phyloP scores from a whole-genome alignment of 2,797 vertebrate species.

The Lophotriccus pileatus region DNA sequence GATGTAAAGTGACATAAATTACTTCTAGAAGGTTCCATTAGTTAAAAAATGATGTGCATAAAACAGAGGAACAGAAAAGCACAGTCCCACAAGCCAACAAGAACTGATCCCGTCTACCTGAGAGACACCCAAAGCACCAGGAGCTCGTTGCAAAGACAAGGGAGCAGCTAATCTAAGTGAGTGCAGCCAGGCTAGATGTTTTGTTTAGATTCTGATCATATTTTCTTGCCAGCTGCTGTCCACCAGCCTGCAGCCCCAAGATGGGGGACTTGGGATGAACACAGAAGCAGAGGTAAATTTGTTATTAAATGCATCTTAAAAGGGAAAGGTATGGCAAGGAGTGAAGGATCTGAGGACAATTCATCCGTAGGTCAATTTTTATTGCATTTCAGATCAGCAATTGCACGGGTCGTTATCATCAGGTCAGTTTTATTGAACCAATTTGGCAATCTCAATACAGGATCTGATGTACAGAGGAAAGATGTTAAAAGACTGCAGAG shows the following conservation, averaged over 20 bases:
- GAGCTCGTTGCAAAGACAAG: background rate
- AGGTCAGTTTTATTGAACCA: slow-evolving; percentile 51
- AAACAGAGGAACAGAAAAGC: background rate
- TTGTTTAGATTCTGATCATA: background rate
- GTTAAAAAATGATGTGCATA: slow-evolving; percentile 8
- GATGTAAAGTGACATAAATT: slow-evolving; percentile 45
- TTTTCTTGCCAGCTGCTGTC: slow-evolving; percentile 2
- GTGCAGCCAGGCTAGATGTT: background rate
- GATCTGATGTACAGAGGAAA: background rate
- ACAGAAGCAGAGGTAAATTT: background rate
- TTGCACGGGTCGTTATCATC: background rate
- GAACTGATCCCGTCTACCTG: background rate
- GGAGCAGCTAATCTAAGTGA: background rate
- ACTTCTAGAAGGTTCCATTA: slow-evolving; percentile 28
- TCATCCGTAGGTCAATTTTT: slow-evolving; percentile 42
- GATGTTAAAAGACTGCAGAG: background rate
- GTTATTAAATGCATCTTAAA: background rate
- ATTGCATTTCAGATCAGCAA: slow-evolving; percentile 50
- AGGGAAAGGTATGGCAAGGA: background rate
- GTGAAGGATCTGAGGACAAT: slow-evolving; percentile 11
- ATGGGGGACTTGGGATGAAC: background rate
- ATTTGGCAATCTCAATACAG: slow-evolving; percentile 32
- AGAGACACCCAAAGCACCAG: background rate
- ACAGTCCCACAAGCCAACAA: background rate
- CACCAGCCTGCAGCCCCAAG: background rate